phyloP scores from a whole-genome alignment of 2,797 vertebrate species.

The Sebastes miniatus region DNA sequence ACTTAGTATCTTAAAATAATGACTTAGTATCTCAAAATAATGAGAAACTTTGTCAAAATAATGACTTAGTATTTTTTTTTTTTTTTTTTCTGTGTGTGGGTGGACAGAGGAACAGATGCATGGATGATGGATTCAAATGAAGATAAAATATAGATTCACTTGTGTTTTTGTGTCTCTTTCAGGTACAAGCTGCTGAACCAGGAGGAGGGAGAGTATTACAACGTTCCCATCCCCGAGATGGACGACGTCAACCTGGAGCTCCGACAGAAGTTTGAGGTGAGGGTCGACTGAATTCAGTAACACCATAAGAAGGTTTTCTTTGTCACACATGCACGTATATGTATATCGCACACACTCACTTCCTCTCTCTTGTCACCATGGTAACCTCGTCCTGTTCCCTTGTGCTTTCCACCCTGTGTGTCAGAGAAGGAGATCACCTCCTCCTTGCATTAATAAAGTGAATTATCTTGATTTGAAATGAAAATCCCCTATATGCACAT shows the following conservation, averaged over 20 bases:
- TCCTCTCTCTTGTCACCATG: conserved; percentile 50
- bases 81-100: neutral
- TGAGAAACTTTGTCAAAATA: too few relatives aligned
- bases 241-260: conserved; percentile 91
- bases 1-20: too few relatives aligned
- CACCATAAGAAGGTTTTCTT: neutral
- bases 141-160: neutral
- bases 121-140: neutral
- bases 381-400: conserved; percentile 38
- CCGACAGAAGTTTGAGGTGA: conserved; percentile 96
- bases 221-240: conserved; percentile 94
- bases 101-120: neutral
- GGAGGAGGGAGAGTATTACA: conserved; percentile 98
- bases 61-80: too few relatives aligned
- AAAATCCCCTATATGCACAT: neutral
- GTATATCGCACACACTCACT: neutral
- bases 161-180: neutral
- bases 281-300: conserved; percentile 16
- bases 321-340: neutral
- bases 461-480: neutral
- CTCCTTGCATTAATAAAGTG: conserved; percentile 4
- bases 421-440: conserved; percentile 16
- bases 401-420: conserved; percentile 19
- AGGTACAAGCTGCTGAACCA: conserved; percentile 98
- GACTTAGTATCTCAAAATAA: too few relatives aligned